A percentile compares a stretch with the other conserved stretches of the same genome.
phyloP scores from a whole-genome alignment of 2,797 vertebrate species.

The Hyperoplus immaculatus region DNA sequence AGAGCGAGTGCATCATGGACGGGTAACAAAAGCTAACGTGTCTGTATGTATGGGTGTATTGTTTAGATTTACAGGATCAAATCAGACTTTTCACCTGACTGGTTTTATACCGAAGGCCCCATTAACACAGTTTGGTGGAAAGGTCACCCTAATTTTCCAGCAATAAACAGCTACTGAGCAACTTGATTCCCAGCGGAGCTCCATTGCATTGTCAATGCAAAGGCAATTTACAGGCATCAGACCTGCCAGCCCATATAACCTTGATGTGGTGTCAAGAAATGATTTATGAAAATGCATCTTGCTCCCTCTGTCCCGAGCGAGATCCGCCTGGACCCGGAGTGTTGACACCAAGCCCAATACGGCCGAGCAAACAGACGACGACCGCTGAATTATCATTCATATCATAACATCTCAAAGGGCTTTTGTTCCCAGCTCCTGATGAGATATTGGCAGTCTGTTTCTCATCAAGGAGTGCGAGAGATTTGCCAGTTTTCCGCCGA shows the following conservation, averaged over 20 bases:
- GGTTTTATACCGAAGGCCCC: slow-evolving; percentile 38
- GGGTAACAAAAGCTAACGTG: slow-evolving; percentile 54
- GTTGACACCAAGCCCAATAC: slow-evolving; percentile 77
- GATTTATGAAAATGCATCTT: slow-evolving; percentile 82
- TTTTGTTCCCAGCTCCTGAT: slow-evolving; percentile 62
- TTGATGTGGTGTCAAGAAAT: slow-evolving; percentile 81
- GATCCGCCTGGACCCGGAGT: slow-evolving; percentile 68
- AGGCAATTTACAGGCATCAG: slow-evolving; percentile 74
- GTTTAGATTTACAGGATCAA: slow-evolving; percentile 14
- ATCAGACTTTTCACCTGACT: slow-evolving; percentile 33
- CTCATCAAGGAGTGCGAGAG: slow-evolving; percentile 52
- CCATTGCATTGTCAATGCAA: slow-evolving; percentile 74
- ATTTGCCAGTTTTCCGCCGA: slow-evolving; percentile 47
- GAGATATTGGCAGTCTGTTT: slow-evolving; percentile 62
- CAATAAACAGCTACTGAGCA: slow-evolving; percentile 64
- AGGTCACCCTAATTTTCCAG: slow-evolving; percentile 69
- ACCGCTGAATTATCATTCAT: slow-evolving; percentile 69
- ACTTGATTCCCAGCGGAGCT: slow-evolving; percentile 59
- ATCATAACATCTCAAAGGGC: slow-evolving; percentile 64
- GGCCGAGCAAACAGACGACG: slow-evolving; percentile 52
- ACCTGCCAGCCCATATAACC: slow-evolving; percentile 72
- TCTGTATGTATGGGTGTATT: slow-evolving; percentile 24
- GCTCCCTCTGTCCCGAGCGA: slow-evolving; percentile 61
- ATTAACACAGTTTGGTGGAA: slow-evolving; percentile 63
- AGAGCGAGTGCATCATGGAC: slow-evolving; percentile 33